These are phyloP conservation scores for Psilopsiagon aymara DNA, from an alignment of 2,113 vertebrate genomes.

Conservation along the genomic window DNA sequence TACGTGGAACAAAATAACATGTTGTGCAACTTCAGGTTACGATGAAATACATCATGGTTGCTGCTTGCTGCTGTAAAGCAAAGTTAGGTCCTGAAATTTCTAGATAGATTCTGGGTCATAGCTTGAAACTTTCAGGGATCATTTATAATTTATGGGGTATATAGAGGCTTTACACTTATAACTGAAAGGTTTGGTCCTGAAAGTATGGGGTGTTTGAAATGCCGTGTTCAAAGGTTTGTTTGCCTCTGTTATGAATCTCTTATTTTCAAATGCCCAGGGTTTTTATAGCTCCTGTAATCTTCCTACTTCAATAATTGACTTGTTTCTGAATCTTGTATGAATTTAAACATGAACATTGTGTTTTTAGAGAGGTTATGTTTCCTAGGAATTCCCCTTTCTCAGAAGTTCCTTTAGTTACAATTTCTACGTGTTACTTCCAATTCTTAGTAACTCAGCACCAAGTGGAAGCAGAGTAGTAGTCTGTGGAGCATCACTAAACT, in stretches of 20 bases:
- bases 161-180: background rate
- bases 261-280: background rate
- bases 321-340: background rate
- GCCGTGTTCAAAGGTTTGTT: background rate
- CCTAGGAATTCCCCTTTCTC: background rate
- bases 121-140: background rate
- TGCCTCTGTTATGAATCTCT: background rate
- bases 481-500: background rate
- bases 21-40: background rate
- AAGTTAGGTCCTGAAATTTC: background rate
- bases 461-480: background rate
- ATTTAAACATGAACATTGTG: background rate
- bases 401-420: slow-evolving; percentile 15
- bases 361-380: background rate
- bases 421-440: background rate
- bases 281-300: background rate
- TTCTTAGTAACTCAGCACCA: slow-evolving; percentile 20
- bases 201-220: background rate
- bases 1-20: background rate
- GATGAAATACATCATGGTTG: background rate
- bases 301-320: background rate
- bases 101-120: background rate
- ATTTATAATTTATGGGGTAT: background rate
- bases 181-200: background rate
- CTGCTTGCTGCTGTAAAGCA: background rate